A percentile compares a stretch with the other conserved stretches of the same genome.
phyloP scores from a whole-genome alignment of 2,113 vertebrate genomes.

The Typhlomys cinereus region DNA sequence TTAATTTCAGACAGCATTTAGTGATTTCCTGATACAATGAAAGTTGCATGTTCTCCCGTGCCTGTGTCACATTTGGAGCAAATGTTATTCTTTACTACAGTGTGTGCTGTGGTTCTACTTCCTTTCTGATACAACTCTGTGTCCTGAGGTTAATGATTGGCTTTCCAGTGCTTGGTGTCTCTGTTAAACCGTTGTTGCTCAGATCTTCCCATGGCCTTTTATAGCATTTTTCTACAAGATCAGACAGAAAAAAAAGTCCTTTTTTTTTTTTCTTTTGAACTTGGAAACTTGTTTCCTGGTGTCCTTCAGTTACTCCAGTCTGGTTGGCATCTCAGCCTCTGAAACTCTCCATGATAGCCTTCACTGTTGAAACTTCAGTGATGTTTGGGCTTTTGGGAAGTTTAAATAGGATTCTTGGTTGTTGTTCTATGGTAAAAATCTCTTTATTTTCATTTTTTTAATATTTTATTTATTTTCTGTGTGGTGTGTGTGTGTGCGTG shows the following conservation, averaged over 20 bases:
- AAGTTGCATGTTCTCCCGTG: neutral
- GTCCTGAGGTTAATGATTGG: neutral
- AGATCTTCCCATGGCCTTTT: neutral
- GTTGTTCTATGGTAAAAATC: neutral
- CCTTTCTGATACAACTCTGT: neutral
- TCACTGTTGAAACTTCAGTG: neutral
- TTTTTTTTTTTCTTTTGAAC: neutral
- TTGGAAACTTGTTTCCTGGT: neutral
- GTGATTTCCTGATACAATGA: neutral
- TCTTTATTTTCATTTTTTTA: too few species aligned
- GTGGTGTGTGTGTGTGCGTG: too few species aligned
- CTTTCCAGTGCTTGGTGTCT: neutral
- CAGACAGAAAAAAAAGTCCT: too few species aligned
- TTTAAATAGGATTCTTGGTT: neutral
- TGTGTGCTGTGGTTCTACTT: neutral
- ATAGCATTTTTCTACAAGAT: constrained; percentile 2
- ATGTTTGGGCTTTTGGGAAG: neutral
- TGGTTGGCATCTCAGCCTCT: neutral
- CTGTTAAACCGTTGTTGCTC: neutral
- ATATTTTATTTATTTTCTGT: too few species aligned
- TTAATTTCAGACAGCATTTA: neutral
- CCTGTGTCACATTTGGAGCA: neutral
- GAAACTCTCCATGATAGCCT: neutral
- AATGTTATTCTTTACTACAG: neutral
- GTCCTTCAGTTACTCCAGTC: too few species aligned